phyloP scores from a whole-genome alignment of 2,113 vertebrate species.

The Heterotis niloticus region DNA sequence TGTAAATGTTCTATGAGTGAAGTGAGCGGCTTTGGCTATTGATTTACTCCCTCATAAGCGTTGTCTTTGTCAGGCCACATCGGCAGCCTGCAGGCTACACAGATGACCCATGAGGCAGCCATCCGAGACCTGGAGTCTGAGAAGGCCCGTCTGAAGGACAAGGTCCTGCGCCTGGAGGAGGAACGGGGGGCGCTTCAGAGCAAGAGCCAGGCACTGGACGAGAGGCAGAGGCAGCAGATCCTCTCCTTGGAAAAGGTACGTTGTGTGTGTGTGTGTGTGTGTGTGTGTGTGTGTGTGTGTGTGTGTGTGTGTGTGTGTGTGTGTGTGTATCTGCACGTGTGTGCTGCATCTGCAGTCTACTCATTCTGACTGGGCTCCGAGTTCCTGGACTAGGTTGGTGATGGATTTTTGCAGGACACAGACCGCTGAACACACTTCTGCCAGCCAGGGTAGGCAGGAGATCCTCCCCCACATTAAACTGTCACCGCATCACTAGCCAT shows the following conservation, averaged over 20 bases:
- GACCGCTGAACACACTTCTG: no score
- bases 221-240: conserved; percentile 86
- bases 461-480: neutral
- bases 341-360: no score
- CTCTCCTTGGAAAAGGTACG: conserved; percentile 84
- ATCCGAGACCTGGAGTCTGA: conserved; percentile 97
- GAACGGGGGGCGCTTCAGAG: conserved; percentile 81
- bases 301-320: conserved; percentile 5
- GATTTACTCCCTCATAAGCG: neutral
- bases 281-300: neutral
- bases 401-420: neutral
- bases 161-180: conserved; percentile 84
- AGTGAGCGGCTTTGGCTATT: neutral
- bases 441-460: no score
- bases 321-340: neutral
- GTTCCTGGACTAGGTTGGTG: neutral
- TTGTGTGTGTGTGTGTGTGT: neutral
- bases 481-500: neutral
- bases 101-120: conserved; percentile 94
- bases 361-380: neutral
- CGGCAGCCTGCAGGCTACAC: conserved; percentile 93
- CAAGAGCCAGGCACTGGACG: conserved; percentile 84
- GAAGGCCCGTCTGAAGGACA: conserved; percentile 85
- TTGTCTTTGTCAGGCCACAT: conserved; percentile 77
- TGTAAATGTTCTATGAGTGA: no score